Conservation (phyloP, 2,888 invertebrate species). For the Latheticus oryzae region DNA sequence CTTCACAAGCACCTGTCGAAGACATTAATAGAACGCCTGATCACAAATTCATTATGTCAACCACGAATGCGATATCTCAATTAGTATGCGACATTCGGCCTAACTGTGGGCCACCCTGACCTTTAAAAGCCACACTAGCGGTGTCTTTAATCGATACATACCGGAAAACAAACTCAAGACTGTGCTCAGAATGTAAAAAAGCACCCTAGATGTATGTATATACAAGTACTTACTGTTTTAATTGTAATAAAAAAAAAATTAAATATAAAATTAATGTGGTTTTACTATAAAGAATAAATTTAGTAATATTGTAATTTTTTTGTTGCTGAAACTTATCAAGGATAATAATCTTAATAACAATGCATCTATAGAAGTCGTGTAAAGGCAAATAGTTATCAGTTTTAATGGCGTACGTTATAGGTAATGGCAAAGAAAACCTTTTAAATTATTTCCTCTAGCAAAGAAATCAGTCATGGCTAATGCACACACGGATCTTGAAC, state of each 20-base stretch:
- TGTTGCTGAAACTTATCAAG: too few species aligned
- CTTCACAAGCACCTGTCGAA: slow-evolving; percentile 53
- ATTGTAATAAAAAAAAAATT: too few species aligned
- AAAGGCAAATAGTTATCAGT: too few species aligned
- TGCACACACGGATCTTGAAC: slow-evolving; percentile 31
- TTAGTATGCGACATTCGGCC: slow-evolving; percentile 49
- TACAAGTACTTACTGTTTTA: too few species aligned
- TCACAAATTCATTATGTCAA: slow-evolving; percentile 60
- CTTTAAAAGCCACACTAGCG: slow-evolving; percentile 29
- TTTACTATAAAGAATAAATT: too few species aligned
- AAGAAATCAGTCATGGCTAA: slow-evolving; percentile 28
- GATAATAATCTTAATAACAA: too few species aligned
- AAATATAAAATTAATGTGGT: too few species aligned
- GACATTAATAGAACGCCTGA: slow-evolving; percentile 55
- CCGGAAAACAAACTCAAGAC: slow-evolving; percentile 22
- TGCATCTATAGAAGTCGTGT: too few species aligned
- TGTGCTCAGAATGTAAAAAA: slow-evolving; percentile 4
- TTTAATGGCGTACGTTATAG: too few species aligned
- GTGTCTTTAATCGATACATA: slow-evolving; percentile 30
- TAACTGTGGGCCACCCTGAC: slow-evolving; percentile 36
- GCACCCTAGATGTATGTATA: too few species aligned
- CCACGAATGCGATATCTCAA: slow-evolving; percentile 57
- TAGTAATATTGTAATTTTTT: too few species aligned
- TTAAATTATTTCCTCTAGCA: slow-evolving; percentile 22
- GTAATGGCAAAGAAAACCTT: too few species aligned